These are phyloP conservation scores for Baryphthengus martii DNA, from an alignment of 2,113 vertebrate genomes.

Conservation along the genomic window DNA sequence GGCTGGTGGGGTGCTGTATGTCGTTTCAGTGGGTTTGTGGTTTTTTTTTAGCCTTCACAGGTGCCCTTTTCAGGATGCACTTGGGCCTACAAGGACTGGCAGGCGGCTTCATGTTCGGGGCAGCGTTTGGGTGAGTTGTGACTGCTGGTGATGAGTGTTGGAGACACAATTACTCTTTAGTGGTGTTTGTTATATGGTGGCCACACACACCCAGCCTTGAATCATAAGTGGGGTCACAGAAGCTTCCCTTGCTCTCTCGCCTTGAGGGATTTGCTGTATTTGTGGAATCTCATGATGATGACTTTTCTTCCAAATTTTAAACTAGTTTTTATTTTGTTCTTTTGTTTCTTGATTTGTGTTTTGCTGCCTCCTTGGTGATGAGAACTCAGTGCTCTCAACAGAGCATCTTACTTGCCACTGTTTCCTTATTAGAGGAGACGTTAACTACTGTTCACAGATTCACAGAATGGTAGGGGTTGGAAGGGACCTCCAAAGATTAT, in stretches of 20 bases:
- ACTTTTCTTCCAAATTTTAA: neutral
- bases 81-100: constrained; percentile 82
- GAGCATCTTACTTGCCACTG: neutral
- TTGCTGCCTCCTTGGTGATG: neutral
- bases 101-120: constrained; percentile 81
- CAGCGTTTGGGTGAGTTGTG: constrained; percentile 80
- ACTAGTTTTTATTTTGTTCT: neutral
- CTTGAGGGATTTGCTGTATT: neutral
- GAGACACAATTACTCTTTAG: neutral
- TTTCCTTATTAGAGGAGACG: neutral
- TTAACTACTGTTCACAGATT: neutral
- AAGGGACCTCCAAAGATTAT: too few species aligned
- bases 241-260: neutral
- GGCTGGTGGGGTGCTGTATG: neutral
- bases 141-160: neutral
- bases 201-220: neutral
- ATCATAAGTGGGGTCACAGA: neutral
- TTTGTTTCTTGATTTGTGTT: neutral
- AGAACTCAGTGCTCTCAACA: neutral
- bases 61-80: constrained; percentile 85
- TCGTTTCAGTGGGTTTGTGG: neutral
- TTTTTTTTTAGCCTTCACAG: constrained; percentile 78
- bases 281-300: neutral
- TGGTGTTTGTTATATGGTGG: neutral
- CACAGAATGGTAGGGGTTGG: too few species aligned